These are phyloP conservation scores for Rana temporaria DNA, from an alignment of 2,113 vertebrate genomes.

Conservation along the genomic window DNA sequence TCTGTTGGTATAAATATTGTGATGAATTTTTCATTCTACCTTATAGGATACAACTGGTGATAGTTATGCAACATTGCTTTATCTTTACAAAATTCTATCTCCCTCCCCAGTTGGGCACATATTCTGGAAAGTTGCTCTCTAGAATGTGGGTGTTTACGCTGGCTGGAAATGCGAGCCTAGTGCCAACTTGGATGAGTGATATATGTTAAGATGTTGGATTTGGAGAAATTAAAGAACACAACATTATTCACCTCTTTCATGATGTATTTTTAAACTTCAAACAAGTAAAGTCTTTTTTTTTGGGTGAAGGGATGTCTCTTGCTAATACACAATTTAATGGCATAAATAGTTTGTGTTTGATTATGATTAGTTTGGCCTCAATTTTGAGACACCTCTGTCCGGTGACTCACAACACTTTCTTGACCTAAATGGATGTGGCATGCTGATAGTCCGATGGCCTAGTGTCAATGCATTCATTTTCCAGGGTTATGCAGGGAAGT, in stretches of 20 bases:
- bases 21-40: too few relatives aligned
- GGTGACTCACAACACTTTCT: slow-evolving; percentile 24
- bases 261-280: not conserved
- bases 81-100: too few relatives aligned
- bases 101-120: not conserved
- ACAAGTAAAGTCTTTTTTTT: not conserved
- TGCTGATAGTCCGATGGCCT: slow-evolving; percentile 40
- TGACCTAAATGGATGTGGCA: slow-evolving; percentile 33
- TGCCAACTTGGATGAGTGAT: slow-evolving; percentile 26
- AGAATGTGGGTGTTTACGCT: slow-evolving; percentile 25
- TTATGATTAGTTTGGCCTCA: not conserved
- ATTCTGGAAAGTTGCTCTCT: slow-evolving; percentile 3
- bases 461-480: slow-evolving; percentile 23
- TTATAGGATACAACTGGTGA: too few relatives aligned
- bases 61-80: too few relatives aligned
- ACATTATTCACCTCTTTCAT: not conserved
- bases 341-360: not conserved
- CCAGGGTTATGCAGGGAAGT: slow-evolving; percentile 46
- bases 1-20: too few relatives aligned
- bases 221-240: not conserved
- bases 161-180: not conserved
- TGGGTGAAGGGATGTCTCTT: not conserved
- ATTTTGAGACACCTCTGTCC: slow-evolving; percentile 1
- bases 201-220: not conserved
- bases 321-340: not conserved